phyloP scores from a whole-genome alignment of 2,797 vertebrate species.

The Danio aesculapii region DNA sequence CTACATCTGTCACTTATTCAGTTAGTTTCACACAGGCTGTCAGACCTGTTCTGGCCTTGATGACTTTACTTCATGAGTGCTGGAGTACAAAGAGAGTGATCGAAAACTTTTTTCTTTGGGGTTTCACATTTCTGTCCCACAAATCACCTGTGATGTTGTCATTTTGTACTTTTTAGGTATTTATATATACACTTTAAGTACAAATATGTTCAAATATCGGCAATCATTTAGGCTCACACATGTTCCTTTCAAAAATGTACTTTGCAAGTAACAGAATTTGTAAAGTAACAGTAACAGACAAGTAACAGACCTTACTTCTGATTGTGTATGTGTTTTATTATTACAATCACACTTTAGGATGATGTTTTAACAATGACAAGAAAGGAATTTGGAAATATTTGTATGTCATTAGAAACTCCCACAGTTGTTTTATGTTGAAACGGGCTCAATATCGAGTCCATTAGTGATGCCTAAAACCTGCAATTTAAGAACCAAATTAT shows the following conservation, averaged over 20 bases:
- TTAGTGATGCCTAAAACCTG: background rate
- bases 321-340: slow-evolving; percentile 7
- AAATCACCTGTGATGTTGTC: background rate
- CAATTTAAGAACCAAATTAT: slow-evolving; percentile 65
- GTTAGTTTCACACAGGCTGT: slow-evolving; percentile 63
- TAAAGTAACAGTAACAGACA: too few relatives aligned
- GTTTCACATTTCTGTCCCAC: slow-evolving; percentile 8
- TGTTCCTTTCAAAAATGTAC: too few relatives aligned
- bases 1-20: slow-evolving; percentile 66
- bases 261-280: too few relatives aligned
- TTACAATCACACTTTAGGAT: background rate
- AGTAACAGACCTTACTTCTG: too few relatives aligned
- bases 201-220: too few relatives aligned
- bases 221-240: too few relatives aligned
- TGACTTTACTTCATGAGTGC: slow-evolving; percentile 4
- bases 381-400: background rate
- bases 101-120: background rate
- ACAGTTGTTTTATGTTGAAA: background rate
- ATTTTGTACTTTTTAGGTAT: too few relatives aligned
- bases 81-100: background rate
- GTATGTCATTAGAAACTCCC: background rate
- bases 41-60: slow-evolving; percentile 35
- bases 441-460: background rate
- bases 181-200: too few relatives aligned
- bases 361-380: slow-evolving; percentile 52